phyloP scores from a whole-genome alignment of 2,888 invertebrate genomes.

The Stenchaetothrips biformis region DNA sequence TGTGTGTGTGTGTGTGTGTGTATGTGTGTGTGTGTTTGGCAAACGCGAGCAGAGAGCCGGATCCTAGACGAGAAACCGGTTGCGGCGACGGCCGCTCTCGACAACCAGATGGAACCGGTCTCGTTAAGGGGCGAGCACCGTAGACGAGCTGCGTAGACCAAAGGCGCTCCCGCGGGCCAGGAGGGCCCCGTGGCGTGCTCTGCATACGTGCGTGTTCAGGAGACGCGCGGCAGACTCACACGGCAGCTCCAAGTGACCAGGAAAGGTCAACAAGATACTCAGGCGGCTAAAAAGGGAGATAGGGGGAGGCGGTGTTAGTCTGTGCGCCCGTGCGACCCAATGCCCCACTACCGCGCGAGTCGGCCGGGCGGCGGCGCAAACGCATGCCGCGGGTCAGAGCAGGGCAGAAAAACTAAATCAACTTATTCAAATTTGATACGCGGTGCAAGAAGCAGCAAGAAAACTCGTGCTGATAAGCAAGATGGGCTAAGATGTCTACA shows the following conservation, averaged over 20 bases:
- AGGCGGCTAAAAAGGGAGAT: neutral
- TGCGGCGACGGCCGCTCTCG: neutral
- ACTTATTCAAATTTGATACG: neutral
- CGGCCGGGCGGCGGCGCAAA: too few relatives aligned
- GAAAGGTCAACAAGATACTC: slow-evolving; percentile 8
- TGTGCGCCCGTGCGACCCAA: too few relatives aligned
- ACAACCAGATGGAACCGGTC: neutral
- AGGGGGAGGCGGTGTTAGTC: neutral
- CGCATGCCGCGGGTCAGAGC: neutral
- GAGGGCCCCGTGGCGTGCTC: too few relatives aligned
- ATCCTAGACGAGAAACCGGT: neutral
- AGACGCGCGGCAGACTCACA: neutral
- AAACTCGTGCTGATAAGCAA: too few relatives aligned
- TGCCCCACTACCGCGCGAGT: too few relatives aligned
- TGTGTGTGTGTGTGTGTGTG: too few relatives aligned
- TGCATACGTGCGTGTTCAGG: too few relatives aligned
- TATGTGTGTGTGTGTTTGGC: neutral
- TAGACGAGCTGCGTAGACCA: neutral
- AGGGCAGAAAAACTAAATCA: neutral
- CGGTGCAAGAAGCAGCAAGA: too few relatives aligned
- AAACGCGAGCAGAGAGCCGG: neutral
- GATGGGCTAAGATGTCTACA: too few relatives aligned
- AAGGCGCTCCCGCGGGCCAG: neutral
- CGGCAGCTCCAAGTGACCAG: neutral
- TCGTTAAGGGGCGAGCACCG: neutral